These are phyloP conservation scores for Hestina assimilis DNA, from an alignment of 1,140 invertebrate genomes.

Conservation along the genomic window DNA sequence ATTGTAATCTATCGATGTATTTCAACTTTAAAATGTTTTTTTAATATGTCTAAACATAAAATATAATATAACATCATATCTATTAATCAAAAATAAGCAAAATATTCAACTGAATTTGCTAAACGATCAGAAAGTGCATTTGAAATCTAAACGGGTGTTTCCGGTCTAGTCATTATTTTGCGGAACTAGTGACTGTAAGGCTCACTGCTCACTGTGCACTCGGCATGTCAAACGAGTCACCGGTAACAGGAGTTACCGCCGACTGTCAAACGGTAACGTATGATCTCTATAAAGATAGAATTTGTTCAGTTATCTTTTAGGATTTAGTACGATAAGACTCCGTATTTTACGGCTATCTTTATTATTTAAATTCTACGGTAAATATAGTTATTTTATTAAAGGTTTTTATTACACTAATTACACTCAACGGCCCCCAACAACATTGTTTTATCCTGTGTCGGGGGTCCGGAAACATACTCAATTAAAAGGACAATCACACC, in stretches of 20 bases:
- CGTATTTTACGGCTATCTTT: constrained; percentile 2
- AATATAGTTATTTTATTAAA: no score
- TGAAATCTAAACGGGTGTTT: constrained; percentile 16
- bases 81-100: no score
- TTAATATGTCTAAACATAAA: no score
- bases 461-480: no score
- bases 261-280: constrained; percentile 22
- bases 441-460: no score
- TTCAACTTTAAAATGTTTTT: no score
- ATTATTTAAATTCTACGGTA: neutral
- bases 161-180: constrained; percentile 27
- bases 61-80: no score
- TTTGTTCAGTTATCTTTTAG: neutral
- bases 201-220: constrained; percentile 22
- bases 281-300: neutral
- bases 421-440: no score
- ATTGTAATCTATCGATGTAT: no score
- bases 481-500: no score
- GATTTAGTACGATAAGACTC: neutral
- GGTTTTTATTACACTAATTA: no score
- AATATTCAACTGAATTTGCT: neutral
- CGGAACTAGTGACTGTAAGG: constrained; percentile 17
- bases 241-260: constrained; percentile 11
- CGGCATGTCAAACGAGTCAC: constrained; percentile 27
- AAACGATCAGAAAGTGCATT: constrained; percentile 5